Evolutionary conservation across 2,113 vertebrate genomes (phyloP), one percentile per base, ranked within the genome.

Genomic region (Leucopternis melanops): DNA sequence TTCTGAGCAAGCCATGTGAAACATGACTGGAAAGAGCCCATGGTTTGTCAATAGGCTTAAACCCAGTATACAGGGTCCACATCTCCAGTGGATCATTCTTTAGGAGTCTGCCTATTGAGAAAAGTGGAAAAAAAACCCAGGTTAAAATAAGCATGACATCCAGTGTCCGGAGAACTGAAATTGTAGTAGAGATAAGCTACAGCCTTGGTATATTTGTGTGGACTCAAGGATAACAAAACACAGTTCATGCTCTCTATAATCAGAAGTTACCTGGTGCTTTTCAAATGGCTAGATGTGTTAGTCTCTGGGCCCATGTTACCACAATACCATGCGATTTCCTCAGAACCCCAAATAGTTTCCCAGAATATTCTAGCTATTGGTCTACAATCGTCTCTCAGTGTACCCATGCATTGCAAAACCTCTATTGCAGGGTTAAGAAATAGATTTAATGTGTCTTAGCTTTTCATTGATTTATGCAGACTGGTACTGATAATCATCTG

Each of bases 341-440:
- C 79, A 81, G 11, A 81, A 54, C 15, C 11, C 34, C 5, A 11
- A 20, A 42, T 72, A 58, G 26, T 72, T 91, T 80, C 34, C 44
- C 29, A 50, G 47, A 85, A 74, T 58, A n/a, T 36, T 50, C 57
- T 72, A 88, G 44, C 38, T 81, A 16, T 36, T 0, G 0, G 18
- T 42, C 36, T 70, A 45, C n/a, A 50, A 1, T 25, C 2, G 0
- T 63, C 2, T 0, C 57, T 79, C 25, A 19, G 36, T 15, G 23
- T n/a, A 84, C 16, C 52, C 1, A 2, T 47, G 36, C 57, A 26
- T 47, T 67, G 36, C 29, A 57, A 62, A 94, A 31, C 18, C 19
- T 86, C 58, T 8, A 0, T 6, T 50, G 49, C 26, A 61, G 40
- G 38, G 52, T 57, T 75, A 50, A 84, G 36, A 84, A 40, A 58